Evolutionary conservation across 2,113 vertebrate species (phyloP).

Genomic region (Hyla sarda): DNA sequence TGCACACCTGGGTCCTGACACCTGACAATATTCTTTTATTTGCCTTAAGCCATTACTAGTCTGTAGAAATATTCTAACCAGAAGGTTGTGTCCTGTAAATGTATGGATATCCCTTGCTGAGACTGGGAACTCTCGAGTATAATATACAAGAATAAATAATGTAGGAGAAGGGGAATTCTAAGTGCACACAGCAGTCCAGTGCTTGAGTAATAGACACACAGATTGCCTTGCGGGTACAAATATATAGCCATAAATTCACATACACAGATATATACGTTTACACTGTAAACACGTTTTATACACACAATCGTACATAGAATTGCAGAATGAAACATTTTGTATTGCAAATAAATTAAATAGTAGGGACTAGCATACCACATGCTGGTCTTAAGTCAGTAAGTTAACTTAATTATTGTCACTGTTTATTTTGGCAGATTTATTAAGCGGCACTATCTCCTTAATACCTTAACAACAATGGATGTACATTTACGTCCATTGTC

Average conservation of each 20-base stretch:
- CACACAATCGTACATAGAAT: not conserved
- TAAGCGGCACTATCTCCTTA: no score
- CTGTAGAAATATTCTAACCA: not conserved
- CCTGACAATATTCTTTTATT: not conserved
- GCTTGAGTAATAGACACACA: not conserved
- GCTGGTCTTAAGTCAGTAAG: no score
- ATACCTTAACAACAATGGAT: no score
- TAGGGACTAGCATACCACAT: no score
- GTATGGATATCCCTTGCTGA: not conserved
- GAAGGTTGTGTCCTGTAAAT: not conserved
- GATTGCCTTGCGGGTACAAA: not conserved
- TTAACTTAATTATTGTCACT: no score
- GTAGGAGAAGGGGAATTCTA: not conserved
- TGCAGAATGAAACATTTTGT: not conserved
- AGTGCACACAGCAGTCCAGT: not conserved
- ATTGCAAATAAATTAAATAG: not conserved
- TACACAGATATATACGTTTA: not conserved
- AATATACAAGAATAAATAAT: not conserved
- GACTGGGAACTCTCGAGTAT: not conserved
- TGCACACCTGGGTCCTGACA: not conserved
- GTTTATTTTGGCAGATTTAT: no score
- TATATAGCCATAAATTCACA: not conserved
- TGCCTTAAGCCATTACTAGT: not conserved
- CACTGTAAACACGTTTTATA: no score
- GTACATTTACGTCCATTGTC: no score